Percentiles rank a stretch among this genome's conserved stretches.
Evolutionary conservation across 1,140 invertebrate genomes (phyloP).

Genomic region (Anagrus nilaparvatae): DNA sequence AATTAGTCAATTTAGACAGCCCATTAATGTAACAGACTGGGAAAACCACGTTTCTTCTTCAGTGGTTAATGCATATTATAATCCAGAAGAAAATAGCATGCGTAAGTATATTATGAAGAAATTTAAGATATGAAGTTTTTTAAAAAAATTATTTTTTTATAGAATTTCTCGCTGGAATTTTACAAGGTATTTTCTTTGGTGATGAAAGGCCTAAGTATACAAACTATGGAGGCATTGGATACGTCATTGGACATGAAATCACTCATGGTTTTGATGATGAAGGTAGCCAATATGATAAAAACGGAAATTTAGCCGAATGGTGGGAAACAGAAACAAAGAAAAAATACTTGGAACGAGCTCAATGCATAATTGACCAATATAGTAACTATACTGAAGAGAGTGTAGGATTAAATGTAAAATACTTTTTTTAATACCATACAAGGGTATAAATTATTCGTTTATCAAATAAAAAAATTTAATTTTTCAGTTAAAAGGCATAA

Average conservation of each 20-base stretch:
- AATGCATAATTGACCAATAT: conserved; percentile 63
- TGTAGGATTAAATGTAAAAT: conserved; percentile 44
- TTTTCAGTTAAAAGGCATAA: conserved; percentile 46
- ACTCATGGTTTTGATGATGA: conserved; percentile 53
- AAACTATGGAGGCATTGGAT: conserved; percentile 66
- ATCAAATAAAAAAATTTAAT: neutral
- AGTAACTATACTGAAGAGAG: conserved; percentile 50
- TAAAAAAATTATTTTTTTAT: no score
- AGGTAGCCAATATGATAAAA: conserved; percentile 54
- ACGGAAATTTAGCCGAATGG: conserved; percentile 56
- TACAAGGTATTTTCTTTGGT: conserved; percentile 63
- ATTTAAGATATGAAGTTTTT: no score
- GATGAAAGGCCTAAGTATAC: conserved; percentile 59
- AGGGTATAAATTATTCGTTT: neutral
- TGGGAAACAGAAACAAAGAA: conserved; percentile 51
- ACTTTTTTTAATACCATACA: neutral
- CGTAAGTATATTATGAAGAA: conserved; percentile 46
- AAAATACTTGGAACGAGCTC: conserved; percentile 47
- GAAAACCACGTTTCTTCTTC: conserved; percentile 52
- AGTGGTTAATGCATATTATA: conserved; percentile 60
- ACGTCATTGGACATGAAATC: conserved; percentile 55
- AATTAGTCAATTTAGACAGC: conserved; percentile 48
- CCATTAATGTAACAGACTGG: conserved; percentile 60
- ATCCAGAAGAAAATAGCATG: conserved; percentile 55
- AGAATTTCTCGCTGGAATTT: conserved; percentile 67